Percentiles rank a stretch among this genome's conserved stretches.
These are phyloP conservation scores for Montipora sp. DNA, from an alignment of 64 coral and sea anemone genomes.

Conservation along the genomic window DNA sequence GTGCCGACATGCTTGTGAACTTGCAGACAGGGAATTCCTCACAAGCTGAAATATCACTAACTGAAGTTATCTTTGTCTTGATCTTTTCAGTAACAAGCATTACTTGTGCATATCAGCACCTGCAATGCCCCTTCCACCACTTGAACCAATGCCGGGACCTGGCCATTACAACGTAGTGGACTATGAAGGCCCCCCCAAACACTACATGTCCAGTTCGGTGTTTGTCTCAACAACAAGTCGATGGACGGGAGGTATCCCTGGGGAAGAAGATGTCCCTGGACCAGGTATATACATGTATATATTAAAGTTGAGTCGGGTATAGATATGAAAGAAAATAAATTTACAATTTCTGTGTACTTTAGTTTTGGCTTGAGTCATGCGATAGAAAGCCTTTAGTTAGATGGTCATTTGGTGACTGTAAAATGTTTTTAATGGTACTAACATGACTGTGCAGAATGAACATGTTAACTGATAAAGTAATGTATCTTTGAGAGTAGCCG, in stretches of 20 bases:
- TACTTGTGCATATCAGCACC: slow-evolving; percentile 97
- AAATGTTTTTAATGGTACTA: too few species aligned
- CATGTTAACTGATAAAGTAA: too few species aligned
- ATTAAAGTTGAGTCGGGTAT: too few species aligned
- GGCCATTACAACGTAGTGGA: slow-evolving; percentile 96
- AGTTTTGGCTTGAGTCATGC: too few species aligned
- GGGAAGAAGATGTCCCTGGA: slow-evolving; percentile 53
- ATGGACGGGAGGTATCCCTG: slow-evolving; percentile 67
- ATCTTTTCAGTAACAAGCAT: slow-evolving; percentile 87
- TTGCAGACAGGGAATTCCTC: not conserved
- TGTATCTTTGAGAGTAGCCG: too few species aligned
- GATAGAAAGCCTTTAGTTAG: too few species aligned
- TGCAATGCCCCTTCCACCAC: slow-evolving; percentile 82
- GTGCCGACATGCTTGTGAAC: not conserved
- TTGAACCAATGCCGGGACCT: slow-evolving; percentile 89
- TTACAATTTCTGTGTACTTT: too few species aligned
- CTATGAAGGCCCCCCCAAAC: slow-evolving; percentile 88
- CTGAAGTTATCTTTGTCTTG: not conserved
- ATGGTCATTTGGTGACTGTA: too few species aligned
- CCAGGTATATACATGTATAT: slow-evolving; percentile 43
- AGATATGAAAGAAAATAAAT: too few species aligned
- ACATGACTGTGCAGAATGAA: too few species aligned
- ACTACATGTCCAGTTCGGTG: slow-evolving; percentile 93
- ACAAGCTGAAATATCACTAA: not conserved
- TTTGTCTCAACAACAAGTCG: slow-evolving; percentile 97